phyloP scores from a whole-genome alignment of 2,888 invertebrate genomes.

The Galerucella pusilla region DNA sequence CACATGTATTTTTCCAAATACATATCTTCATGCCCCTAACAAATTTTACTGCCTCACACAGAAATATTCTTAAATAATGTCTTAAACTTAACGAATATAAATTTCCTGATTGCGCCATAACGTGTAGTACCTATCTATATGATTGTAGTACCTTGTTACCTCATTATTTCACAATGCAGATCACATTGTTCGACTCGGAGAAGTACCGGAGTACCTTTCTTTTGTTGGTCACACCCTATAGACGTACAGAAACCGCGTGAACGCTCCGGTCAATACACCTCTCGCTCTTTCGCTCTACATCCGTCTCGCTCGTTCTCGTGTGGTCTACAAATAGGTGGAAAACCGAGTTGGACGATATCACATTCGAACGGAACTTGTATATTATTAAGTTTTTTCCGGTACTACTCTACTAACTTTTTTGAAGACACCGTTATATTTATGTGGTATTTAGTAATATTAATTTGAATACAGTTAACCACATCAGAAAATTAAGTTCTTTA shows the following conservation, averaged over 20 bases:
- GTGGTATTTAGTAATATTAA: not conserved
- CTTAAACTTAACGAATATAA: not conserved
- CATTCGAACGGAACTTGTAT: not conserved
- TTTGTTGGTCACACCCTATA: conserved; percentile 40
- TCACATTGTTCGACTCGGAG: conserved; percentile 16
- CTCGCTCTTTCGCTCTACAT: conserved; percentile 15
- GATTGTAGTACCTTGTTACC: conserved; percentile 24
- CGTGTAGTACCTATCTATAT: conserved; percentile 10
- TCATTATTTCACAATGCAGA: conserved; percentile 31
- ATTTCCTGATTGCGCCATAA: not conserved
- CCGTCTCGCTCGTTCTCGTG: conserved; percentile 8
- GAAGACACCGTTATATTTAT: not conserved
- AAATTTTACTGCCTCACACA: too few species aligned
- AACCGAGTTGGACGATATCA: conserved; percentile 2
- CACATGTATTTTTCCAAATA: too few species aligned
- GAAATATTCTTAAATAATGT: not conserved
- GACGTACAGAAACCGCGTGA: conserved; percentile 28
- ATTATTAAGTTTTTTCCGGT: not conserved
- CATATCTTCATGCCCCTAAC: too few species aligned
- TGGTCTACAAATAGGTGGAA: conserved; percentile 7
- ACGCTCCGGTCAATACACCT: conserved; percentile 23
- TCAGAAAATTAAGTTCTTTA: too few species aligned
- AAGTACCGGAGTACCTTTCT: conserved; percentile 26
- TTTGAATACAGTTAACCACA: not conserved
- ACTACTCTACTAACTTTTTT: not conserved